Evolutionary conservation across 2,888 invertebrate genomes (phyloP).

Genomic region (Labia minor): DNA sequence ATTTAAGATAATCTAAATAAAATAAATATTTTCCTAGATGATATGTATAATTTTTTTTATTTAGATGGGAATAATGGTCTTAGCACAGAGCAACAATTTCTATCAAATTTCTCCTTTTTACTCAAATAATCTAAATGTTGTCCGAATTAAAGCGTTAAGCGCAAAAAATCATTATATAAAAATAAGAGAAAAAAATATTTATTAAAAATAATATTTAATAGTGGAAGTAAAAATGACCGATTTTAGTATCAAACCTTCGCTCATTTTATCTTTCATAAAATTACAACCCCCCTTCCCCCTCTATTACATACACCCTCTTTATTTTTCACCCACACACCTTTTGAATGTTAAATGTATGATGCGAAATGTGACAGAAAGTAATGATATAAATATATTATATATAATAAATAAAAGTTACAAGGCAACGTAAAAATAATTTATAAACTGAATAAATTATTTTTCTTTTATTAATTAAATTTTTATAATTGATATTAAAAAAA

Average conservation of each 20-base stretch:
- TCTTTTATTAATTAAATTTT: neutral
- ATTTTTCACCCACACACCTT: neutral
- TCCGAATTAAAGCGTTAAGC: conserved; percentile 13
- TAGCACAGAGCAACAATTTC: neutral
- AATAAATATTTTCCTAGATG: too few species aligned
- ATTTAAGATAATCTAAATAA: too few species aligned
- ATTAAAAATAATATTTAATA: neutral
- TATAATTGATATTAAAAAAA: neutral
- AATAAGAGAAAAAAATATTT: neutral
- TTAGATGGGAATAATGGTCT: too few species aligned
- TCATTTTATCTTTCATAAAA: neutral
- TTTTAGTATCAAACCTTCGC: neutral
- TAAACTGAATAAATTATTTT: too few species aligned
- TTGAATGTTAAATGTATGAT: neutral
- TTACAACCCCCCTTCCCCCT: too few species aligned
- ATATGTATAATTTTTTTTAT: too few species aligned
- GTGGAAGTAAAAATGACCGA: neutral
- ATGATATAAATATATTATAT: too few species aligned
- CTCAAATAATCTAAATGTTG: neutral
- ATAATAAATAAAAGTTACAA: neutral
- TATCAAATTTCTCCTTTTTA: neutral
- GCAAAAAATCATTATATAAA: neutral
- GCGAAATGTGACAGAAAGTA: too few species aligned
- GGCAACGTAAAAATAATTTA: neutral
- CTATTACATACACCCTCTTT: too few species aligned